A percentile compares a stretch with the other conserved stretches of the same genome.
These are phyloP conservation scores for Malurus alboscapulatus DNA, from an alignment of 2,113 vertebrate species.

Conservation along the genomic window DNA sequence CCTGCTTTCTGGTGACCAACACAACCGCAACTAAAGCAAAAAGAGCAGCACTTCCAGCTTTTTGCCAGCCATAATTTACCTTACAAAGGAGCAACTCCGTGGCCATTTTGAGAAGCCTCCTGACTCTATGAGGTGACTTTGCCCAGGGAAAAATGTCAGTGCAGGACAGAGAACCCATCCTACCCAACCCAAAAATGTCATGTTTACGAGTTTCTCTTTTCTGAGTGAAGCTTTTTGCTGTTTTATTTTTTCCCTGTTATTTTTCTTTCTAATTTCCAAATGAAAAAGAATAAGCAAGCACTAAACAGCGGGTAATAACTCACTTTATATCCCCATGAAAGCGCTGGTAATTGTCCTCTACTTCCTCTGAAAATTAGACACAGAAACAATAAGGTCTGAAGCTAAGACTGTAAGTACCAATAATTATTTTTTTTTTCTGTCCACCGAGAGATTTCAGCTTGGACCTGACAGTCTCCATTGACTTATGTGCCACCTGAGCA, in stretches of 20 bases:
- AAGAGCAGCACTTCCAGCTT: background rate
- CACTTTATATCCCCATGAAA: background rate
- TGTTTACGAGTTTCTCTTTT: background rate
- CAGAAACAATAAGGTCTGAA: background rate
- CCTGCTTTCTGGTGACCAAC: background rate
- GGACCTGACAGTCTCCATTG: background rate
- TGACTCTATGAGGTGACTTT: background rate
- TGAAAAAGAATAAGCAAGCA: background rate
- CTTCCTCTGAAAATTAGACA: background rate
- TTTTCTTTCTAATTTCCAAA: background rate
- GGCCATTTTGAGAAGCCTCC: background rate
- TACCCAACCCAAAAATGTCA: background rate
- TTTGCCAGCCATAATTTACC: background rate
- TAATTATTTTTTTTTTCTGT: background rate
- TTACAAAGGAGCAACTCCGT: background rate
- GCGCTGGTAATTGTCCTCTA: background rate
- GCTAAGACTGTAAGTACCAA: background rate
- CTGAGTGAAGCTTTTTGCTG: background rate
- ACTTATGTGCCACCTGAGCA: background rate
- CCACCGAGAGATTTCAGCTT: background rate
- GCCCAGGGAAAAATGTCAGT: background rate
- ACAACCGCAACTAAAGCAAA: background rate
- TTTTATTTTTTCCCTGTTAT: background rate
- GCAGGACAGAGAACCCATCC: background rate
- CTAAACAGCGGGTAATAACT: background rate